Base-by-base conservation (phyloP, 1,140 invertebrate genomes). In the Ganaspis sp. region DNA sequence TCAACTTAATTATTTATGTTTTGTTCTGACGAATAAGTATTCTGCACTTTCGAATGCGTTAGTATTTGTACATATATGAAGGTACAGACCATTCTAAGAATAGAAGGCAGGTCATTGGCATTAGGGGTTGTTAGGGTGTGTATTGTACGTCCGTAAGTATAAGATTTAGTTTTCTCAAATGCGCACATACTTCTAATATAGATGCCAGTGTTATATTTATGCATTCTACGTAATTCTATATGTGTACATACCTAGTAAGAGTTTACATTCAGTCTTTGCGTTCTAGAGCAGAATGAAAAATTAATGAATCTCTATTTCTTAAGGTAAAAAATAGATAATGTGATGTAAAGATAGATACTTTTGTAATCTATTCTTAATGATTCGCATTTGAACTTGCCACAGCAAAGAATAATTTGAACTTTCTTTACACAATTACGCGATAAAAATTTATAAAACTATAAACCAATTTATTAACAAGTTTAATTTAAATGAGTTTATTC, bases 41-140 rank as follows among this genome's bases (percentile, higher is more conserved):
- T 12, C 23, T 64, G 58, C 58, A 64, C 58, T 64, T 8, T 26
- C 23, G 29, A 29, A n/a, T 54, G 17, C 53, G 19, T 54, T 9
- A 15, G 12, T 12, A 29, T 64, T n/a, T 26, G 58, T 64, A 64
- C 19, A 54, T 54, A 23, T 29, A 64, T 58, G 19, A 58, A 64
- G 23, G 58, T n/a, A 64, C 58, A 64, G 58, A 29, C 69, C 82
- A 78, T 76, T 81, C 85, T 85, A 85, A 86, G 85, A 86, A 86
- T 86, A 86, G 85, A 81, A 78, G 82, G 79, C 82, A 87, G 86
- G 86, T 87, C 86, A 86, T 87, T 87, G 86, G 86, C 86, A 85
- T 82, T 86, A 85, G 83, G 80, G 84, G 84, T 83, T 83, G 81
- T 81, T 29, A 84, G 83, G 84, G 84, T 84, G 83, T 82, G 69